Conservation (phyloP, 2,113 vertebrate species). For the Ciconia maguari region DNA sequence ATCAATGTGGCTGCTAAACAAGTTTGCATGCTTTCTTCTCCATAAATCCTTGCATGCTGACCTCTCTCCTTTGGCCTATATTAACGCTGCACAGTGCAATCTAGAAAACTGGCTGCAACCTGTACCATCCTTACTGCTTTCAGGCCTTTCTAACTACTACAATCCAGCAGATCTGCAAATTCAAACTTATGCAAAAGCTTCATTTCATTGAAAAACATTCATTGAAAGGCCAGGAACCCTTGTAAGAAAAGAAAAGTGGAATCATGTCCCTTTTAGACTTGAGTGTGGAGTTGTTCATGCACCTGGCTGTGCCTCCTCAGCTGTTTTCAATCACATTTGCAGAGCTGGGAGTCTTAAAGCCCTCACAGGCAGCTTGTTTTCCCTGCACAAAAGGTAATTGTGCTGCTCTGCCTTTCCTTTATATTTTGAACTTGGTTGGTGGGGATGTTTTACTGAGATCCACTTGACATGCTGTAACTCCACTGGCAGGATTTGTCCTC, state of each 20-base stretch:
- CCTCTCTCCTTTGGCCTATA: background rate
- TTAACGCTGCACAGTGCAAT: too few relatives aligned
- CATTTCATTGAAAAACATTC: background rate
- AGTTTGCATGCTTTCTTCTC: background rate
- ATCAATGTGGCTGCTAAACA: background rate
- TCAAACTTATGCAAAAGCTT: background rate
- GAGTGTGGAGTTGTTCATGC: background rate
- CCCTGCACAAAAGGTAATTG: accelerated
- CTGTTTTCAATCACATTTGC: background rate
- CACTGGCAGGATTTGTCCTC: background rate
- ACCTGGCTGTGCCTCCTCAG: background rate
- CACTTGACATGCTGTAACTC: accelerated
- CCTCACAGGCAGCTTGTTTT: background rate
- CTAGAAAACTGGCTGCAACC: background rate
- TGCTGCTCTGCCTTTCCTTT: background rate
- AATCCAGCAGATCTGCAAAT: background rate
- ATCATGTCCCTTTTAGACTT: background rate
- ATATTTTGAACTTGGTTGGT: background rate
- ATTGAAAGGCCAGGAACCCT: background rate
- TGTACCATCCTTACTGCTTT: background rate
- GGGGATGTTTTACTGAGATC: background rate
- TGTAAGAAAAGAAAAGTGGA: background rate
- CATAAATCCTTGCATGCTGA: background rate
- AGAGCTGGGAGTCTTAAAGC: background rate
- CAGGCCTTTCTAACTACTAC: background rate